Evolutionary conservation across 37 sponge, comb jelly and placozoan species (phyloP).

Genomic region (Diacarnus erythraeanus): DNA sequence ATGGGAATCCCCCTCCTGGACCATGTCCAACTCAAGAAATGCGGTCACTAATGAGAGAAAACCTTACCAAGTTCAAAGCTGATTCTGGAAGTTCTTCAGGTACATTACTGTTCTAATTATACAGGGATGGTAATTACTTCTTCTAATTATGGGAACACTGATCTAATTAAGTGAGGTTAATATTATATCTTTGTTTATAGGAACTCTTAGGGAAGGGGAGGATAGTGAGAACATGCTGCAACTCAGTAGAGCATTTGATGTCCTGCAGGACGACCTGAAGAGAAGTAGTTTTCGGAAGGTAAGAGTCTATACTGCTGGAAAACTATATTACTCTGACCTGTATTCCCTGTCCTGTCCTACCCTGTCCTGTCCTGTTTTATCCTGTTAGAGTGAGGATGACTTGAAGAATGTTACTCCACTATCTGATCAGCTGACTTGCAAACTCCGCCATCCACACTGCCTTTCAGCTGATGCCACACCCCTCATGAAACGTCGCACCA

Average conservation of each 20-base stretch:
- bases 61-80: not conserved
- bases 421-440: not conserved
- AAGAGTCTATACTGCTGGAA: not conserved
- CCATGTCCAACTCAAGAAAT: not conserved
- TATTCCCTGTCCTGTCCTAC: too few species aligned
- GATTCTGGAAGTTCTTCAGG: constrained; percentile 26
- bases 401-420: not conserved
- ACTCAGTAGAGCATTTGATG: constrained; percentile 8
- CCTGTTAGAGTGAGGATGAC: not conserved
- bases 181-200: not conserved
- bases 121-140: constrained; percentile 1
- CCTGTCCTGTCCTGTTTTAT: too few species aligned
- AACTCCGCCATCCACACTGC: not conserved
- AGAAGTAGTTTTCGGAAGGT: not conserved
- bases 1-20: not conserved
- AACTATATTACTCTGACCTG: not conserved
- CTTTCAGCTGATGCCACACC: not conserved
- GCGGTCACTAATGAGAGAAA: not conserved
- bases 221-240: not conserved
- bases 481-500: not conserved
- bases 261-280: constrained; percentile 4
- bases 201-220: not conserved
- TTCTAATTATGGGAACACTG: too few species aligned
- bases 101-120: constrained; percentile 1
- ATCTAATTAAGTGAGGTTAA: too few species aligned